Evolutionary conservation across 2,888 invertebrate genomes (phyloP).

Genomic region (Cybosia mesomella): DNA sequence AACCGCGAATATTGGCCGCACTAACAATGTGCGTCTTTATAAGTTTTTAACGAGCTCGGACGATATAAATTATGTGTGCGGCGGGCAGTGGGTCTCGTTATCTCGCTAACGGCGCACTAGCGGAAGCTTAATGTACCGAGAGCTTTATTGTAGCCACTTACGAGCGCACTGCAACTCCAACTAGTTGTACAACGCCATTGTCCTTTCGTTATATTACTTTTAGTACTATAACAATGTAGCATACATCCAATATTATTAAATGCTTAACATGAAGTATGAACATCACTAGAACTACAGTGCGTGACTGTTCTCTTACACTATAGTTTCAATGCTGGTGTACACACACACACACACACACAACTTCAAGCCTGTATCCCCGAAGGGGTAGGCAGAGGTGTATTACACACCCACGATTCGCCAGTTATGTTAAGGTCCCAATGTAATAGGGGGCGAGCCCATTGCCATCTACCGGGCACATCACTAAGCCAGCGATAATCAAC

Average conservation of each 20-base stretch:
- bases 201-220: constrained; percentile 49
- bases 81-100: constrained; percentile 85
- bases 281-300: not conserved
- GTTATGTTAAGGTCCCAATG: no score
- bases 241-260: constrained; percentile 1
- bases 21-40: constrained; percentile 87
- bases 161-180: constrained; percentile 63
- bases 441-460: no score
- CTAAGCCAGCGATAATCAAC: no score
- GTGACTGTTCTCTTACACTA: not conserved
- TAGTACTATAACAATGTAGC: constrained; percentile 21
- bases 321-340: not conserved
- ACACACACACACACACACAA: no score
- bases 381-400: no score
- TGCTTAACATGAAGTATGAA: constrained; percentile 1
- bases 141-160: constrained; percentile 87
- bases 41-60: constrained; percentile 87
- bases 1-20: constrained; percentile 84
- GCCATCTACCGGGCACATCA: no score
- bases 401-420: no score
- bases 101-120: constrained; percentile 85
- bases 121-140: constrained; percentile 86
- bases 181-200: constrained; percentile 56
- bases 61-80: constrained; percentile 86
- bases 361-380: no score